A percentile compares a stretch with the other conserved stretches of the same genome.
These are phyloP conservation scores for Megalopta genalis DNA, from an alignment of 1,140 invertebrate genomes.

Conservation along the genomic window DNA sequence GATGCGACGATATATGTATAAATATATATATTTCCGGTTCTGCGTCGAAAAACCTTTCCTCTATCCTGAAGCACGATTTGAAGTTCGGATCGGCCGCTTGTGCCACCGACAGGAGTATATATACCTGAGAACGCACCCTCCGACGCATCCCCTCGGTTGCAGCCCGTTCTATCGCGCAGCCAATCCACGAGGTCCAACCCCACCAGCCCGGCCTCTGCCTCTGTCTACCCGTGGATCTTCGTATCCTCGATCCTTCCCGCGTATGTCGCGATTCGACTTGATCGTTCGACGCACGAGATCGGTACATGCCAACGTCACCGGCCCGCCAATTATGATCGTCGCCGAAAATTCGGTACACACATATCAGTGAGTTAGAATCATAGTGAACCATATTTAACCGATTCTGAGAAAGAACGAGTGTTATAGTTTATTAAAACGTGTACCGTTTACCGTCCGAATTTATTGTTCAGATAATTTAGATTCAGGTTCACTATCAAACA, in stretches of 20 bases:
- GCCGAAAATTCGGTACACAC: no score
- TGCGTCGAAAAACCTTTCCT: not conserved
- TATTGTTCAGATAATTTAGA: no score
- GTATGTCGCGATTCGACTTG: not conserved
- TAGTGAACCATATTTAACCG: no score
- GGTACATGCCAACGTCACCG: not conserved
- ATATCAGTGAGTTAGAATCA: no score
- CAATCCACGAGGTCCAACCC: conserved; percentile 60
- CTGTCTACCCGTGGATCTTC: conserved; percentile 17
- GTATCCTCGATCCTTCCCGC: conserved; percentile 1
- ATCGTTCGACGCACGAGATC: not conserved
- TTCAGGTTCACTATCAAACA: no score
- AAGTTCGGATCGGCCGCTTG: conserved; percentile 50
- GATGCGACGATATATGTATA: not conserved
- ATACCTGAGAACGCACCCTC: conserved; percentile 63
- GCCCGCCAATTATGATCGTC: no score
- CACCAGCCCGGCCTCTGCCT: conserved; percentile 31
- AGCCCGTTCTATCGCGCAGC: conserved; percentile 48
- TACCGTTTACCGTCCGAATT: no score
- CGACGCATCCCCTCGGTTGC: conserved; percentile 59
- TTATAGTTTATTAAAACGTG: no score
- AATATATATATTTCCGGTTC: no score
- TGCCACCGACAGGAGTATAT: conserved; percentile 52
- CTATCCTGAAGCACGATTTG: conserved; percentile 37
- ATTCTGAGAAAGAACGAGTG: no score